Base-by-base conservation (phyloP, 2,888 invertebrate species). In the Agrilus cyanescens region DNA sequence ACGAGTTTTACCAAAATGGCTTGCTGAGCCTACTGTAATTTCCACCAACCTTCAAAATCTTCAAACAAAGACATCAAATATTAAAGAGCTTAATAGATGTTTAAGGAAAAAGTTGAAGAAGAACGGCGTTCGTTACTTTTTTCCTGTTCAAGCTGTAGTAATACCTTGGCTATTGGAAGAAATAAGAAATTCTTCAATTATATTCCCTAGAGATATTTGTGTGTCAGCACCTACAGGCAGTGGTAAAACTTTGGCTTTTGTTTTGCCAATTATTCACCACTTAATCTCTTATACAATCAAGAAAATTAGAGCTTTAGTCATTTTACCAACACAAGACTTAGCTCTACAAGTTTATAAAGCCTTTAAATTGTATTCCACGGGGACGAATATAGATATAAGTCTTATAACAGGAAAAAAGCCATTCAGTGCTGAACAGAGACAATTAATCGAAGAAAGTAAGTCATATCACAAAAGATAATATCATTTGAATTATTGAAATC, bases 191-290 rank as follows among this genome's bases (percentile, higher is more conserved):
- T 71, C 78, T 43, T 60, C 69, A 55, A 69, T 74, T 20, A 72
- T 82, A 53, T 79, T 86, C 68, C 85, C 90, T 0, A 76, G 83
- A 52, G 97, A 98, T 65, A 73, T 95, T 40, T 97, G 97, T 68
- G 89, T 98, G 20, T 94, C 93, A 33, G 94, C 96, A 13, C 95
- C 97, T 1, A 97, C 97, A 2, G 96, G 95, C 13, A 95, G 94
- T 71, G 97, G 97, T 14, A 97, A 97, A 72, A 97, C 97, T 1
- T 67, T 97, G 44, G 84, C 94, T 3, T 97, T 89, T 75, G 90
- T 88, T 37, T 67, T 97, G 47, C 97, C 97, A 6, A 80, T 96
- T 37, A 70, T 96, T 31, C 87, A 93, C 70, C 74, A 81, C 38
- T 47, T 65, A 38, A 59, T 57, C 46, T 50, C 48, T 39, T 46